Base-by-base conservation (phyloP, 2,113 vertebrate species). In the Phaethon lepturus region DNA sequence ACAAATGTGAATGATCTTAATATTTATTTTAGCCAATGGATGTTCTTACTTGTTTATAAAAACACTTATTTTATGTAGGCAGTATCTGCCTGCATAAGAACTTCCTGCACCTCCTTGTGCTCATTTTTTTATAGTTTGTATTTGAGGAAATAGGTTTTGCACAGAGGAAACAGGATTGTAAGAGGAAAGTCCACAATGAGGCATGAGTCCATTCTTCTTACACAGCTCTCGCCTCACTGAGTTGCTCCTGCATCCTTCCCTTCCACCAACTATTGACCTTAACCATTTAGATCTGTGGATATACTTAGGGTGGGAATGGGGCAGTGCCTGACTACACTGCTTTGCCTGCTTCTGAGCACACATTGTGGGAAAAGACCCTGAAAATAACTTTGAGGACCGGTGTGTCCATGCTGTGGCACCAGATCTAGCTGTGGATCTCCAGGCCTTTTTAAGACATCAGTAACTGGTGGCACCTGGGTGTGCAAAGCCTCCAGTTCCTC, bases 361-460 rank as follows among this genome's bases (percentile, higher is more conserved):
- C 2, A 0, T 9, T 60, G 4, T 28, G 29, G 38, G 29, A 68
- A 13, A 67, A 81, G 26, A 20, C 13, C 6, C 24, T 1, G 0
- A 63, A 83, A 95, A 44, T 62, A 67, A 52, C 31, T 58, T 63
- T 2, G 1, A 66, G 28, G 22, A 33, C 56, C 29, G 72, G 2
- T 47, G 10, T 59, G 64, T 71, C 64, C 40, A 12, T 23, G 2
- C 60, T 68, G 49, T 23, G 58, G 13, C 10, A 19, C 13, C 22
- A 69, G 31, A 72, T 85, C 9, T 53, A 56, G 7, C 20, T 52
- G 3, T 72, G 76, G 49, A 52, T 64, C 76, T 77, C 25, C 17
- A 50, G 63, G 22, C 7, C 50, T 71, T 74, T 79, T 50, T 77
- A 13, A 77, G 29, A 20, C 71, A 40, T 35, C 10, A 8, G 47